Conservation (phyloP, 64 coral and sea anemone species). For the Trachythela sp. region DNA sequence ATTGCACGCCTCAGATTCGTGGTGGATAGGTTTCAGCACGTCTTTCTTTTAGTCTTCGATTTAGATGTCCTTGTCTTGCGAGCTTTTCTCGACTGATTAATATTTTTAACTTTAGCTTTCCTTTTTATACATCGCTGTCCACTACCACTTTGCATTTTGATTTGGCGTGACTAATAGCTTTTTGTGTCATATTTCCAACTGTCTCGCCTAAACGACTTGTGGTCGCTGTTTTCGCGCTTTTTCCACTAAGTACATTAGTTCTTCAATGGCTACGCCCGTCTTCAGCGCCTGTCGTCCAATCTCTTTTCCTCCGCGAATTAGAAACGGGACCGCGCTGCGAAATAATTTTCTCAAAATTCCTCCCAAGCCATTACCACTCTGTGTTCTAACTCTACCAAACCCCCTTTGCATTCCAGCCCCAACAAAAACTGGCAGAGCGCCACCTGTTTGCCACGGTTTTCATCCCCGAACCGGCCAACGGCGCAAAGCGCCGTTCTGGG, state of each 20-base stretch:
- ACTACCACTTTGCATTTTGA: neutral
- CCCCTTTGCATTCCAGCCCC: neutral
- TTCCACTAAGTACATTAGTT: neutral
- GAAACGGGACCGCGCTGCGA: neutral
- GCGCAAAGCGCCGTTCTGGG: too few relatives aligned
- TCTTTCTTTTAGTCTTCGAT: neutral
- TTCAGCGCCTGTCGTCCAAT: neutral
- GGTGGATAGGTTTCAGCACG: too few relatives aligned
- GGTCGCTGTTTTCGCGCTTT: neutral
- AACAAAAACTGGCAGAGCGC: too few relatives aligned
- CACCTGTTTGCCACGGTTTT: too few relatives aligned
- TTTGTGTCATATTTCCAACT: neutral
- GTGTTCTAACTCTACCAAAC: neutral
- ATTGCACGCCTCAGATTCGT: neutral
- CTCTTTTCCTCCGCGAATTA: neutral
- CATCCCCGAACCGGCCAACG: too few relatives aligned
- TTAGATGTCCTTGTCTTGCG: neutral
- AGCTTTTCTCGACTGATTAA: neutral
- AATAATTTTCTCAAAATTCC: neutral
- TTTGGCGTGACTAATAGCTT: neutral
- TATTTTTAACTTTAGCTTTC: neutral
- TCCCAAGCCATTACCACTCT: neutral
- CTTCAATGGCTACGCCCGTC: neutral
- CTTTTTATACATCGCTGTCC: neutral
- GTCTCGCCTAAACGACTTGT: neutral